Evolutionary conservation across 2,888 invertebrate genomes (phyloP).

Genomic region (Mycalesis mineus): DNA sequence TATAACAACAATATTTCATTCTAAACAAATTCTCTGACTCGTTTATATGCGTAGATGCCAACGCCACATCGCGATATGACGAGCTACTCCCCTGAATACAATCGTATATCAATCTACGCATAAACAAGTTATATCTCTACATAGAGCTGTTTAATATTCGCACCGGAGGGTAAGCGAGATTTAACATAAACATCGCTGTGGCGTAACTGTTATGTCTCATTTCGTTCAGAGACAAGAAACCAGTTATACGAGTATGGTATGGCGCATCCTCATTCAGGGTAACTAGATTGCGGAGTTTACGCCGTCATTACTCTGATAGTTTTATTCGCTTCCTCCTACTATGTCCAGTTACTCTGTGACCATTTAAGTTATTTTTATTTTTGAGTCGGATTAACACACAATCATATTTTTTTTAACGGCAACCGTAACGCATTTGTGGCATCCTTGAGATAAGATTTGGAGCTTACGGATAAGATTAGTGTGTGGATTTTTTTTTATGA

Average conservation of each 20-base stretch:
- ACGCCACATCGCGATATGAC: background rate
- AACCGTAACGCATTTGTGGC: too few relatives aligned
- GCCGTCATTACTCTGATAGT: constrained; percentile 29
- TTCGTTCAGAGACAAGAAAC: constrained; percentile 28
- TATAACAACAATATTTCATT: too few relatives aligned
- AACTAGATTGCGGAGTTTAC: constrained; percentile 31
- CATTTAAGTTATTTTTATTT: constrained; percentile 25
- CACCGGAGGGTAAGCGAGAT: constrained; percentile 20
- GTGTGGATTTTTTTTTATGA: too few relatives aligned
- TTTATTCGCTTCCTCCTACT: constrained; percentile 35
- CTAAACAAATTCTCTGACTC: background rate
- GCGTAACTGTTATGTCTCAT: constrained; percentile 32
- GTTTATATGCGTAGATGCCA: background rate
- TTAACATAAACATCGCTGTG: constrained; percentile 20
- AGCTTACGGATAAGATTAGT: too few relatives aligned
- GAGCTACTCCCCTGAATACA: constrained; percentile 14
- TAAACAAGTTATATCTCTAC: constrained; percentile 16
- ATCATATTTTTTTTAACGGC: too few relatives aligned
- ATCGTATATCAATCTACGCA: constrained; percentile 14
- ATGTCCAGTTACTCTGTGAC: constrained; percentile 33
- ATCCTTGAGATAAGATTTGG: too few relatives aligned
- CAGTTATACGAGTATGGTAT: constrained; percentile 27
- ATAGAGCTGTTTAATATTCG: constrained; percentile 19
- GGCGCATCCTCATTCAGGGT: constrained; percentile 22
- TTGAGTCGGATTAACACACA: too few relatives aligned